These are phyloP conservation scores for Avahi laniger DNA, from an alignment of 2,797 vertebrate genomes.

Conservation along the genomic window DNA sequence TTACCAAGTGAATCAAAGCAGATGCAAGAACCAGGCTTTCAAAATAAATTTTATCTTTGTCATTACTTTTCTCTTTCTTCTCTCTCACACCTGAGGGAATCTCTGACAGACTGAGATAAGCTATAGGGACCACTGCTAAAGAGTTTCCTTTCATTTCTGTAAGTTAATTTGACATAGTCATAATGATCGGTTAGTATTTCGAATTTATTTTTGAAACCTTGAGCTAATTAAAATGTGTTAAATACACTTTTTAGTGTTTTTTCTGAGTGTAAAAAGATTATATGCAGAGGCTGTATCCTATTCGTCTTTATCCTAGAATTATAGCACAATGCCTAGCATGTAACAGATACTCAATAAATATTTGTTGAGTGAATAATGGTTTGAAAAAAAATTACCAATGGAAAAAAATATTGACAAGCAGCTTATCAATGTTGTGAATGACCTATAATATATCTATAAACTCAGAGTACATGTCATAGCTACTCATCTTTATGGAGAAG, in stretches of 20 bases:
- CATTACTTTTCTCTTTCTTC: not conserved
- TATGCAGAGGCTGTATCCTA: not conserved
- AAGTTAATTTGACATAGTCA: not conserved
- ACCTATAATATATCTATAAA: not conserved
- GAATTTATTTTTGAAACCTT: not conserved
- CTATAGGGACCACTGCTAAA: not conserved
- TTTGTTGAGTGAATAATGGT: not conserved
- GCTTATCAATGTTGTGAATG: not conserved
- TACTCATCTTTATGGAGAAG: not conserved
- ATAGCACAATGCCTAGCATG: not conserved
- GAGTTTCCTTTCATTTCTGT: not conserved
- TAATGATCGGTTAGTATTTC: not conserved
- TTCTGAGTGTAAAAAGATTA: not conserved
- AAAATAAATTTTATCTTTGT: not conserved
- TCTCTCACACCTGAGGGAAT: not conserved
- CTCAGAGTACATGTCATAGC: not conserved
- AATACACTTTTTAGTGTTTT: not conserved
- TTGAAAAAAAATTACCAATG: slow-evolving; percentile 34
- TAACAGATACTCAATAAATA: not conserved
- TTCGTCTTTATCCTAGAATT: not conserved
- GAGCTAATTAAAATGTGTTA: slow-evolving; percentile 2
- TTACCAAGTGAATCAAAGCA: not conserved
- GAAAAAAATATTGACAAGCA: not conserved
- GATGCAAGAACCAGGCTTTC: not conserved
- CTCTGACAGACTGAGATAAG: not conserved